Evolutionary conservation across 2,797 vertebrate genomes (phyloP), one percentile per base, ranked within the genome.

Genomic region (Mormyrops boulengeri): DNA sequence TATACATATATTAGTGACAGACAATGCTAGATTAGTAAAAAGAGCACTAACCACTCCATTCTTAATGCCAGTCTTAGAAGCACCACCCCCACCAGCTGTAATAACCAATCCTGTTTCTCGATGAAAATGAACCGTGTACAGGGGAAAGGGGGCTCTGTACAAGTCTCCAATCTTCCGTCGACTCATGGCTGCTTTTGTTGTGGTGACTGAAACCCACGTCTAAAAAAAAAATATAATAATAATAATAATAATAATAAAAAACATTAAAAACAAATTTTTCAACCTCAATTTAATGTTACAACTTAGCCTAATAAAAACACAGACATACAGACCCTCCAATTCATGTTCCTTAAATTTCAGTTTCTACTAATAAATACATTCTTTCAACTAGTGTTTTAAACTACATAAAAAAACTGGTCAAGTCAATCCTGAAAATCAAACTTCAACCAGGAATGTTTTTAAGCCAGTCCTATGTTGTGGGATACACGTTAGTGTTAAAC

Each of bases 21-120:
- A n/a, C n/a, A n/a, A n/a, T n/a, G n/a, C n/a, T n/a, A n/a, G n/a
- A n/a, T n/a, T n/a, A n/a, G n/a, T n/a, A n/a, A n/a, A n/a, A n/a
- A n/a, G n/a, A n/a, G n/a, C n/a, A n/a, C 96, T 96, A 92, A 98
- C 98, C 97, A 99, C 93, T 88, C 96, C 98, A 93, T 99, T 99
- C 91, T 97, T 97, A 86, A 99, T 97, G 90, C 98, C 98, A 0
- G 98, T 99, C 92, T 97, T 98, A 89, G 98, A 97, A 6, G 98
- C 96, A 0, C 98, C 98, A 0, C 98, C 98, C 69, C 98, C 98
- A 88, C 98, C 98, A 9, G 97, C 98, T 2, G 97, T 96, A 87
- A 99, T 95, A 85, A 97, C 95, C 85, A 98, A 92, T 0, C 97
- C 96, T 0, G 96, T 94, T 84, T 94, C 93, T 2, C 95, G 94